Percentiles rank a stretch among this genome's conserved stretches.
Evolutionary conservation across 2,113 vertebrate genomes (phyloP).

Genomic region (Pseudorasbora parva): DNA sequence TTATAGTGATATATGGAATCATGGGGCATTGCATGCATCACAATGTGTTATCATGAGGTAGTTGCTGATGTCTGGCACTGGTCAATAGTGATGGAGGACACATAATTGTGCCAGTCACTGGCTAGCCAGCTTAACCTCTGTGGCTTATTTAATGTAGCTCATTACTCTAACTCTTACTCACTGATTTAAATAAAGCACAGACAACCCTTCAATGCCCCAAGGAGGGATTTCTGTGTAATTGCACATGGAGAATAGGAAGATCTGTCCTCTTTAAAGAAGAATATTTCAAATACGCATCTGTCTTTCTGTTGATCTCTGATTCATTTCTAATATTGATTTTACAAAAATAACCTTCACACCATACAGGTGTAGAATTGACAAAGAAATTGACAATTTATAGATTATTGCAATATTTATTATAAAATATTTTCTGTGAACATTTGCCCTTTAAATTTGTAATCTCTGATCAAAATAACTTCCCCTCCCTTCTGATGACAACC

Average conservation of each 20-base stretch:
- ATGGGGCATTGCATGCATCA: not conserved
- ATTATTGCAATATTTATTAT: too few species aligned
- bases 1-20: not conserved
- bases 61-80: not conserved
- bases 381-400: too few species aligned
- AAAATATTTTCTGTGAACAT: too few species aligned
- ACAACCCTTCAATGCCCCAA: conserved; percentile 10
- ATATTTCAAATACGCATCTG: not conserved
- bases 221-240: not conserved
- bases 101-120: conserved; percentile 3
- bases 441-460: too few species aligned
- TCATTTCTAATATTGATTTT: not conserved
- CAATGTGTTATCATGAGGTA: not conserved
- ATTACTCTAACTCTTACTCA: conserved; percentile 22
- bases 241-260: not conserved
- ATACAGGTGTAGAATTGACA: not conserved
- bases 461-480: too few species aligned
- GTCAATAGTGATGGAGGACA: not conserved
- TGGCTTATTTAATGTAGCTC: conserved; percentile 25
- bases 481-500: too few species aligned
- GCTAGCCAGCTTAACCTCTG: conserved; percentile 15
- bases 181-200: conserved; percentile 12
- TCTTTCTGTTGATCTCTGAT: not conserved
- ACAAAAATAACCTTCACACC: not conserved
- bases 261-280: not conserved